Conservation (phyloP, 2,113 vertebrate species). For the Saguinus imperator region DNA sequence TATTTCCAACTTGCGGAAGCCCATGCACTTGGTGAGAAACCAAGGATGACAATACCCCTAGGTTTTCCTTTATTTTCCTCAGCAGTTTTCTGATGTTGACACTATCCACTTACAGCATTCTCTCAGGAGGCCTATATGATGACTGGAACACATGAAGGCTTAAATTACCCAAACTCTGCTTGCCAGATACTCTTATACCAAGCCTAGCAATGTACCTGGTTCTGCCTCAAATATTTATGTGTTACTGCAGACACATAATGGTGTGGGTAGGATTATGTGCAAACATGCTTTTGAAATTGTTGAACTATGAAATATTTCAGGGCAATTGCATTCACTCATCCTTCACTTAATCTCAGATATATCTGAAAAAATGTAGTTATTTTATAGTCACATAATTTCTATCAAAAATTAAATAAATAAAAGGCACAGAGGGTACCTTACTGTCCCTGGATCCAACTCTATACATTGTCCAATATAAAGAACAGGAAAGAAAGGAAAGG, state of each 20-base stretch:
- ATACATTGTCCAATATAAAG: neutral
- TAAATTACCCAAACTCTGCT: neutral
- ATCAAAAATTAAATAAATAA: slow-evolving; percentile 18
- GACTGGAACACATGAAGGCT: neutral
- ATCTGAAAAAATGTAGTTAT: neutral
- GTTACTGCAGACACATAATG: neutral
- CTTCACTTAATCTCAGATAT: neutral
- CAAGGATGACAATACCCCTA: neutral
- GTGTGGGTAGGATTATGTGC: neutral
- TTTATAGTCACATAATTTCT: neutral
- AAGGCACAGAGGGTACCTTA: neutral
- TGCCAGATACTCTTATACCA: neutral
- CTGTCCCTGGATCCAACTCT: neutral
- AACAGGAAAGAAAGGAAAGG: neutral
- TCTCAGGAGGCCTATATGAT: neutral
- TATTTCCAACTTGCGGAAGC: neutral
- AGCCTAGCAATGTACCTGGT: neutral
- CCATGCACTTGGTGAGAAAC: neutral
- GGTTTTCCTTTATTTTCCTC: slow-evolving; percentile 16
- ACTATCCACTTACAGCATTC: neutral
- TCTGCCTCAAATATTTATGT: neutral
- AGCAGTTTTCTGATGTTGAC: neutral
- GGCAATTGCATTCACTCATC: neutral
- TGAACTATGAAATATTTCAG: neutral
- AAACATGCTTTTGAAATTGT: neutral